Percentiles rank a stretch among this genome's conserved stretches.
phyloP scores from a whole-genome alignment of 1,140 invertebrate genomes.

The Drosophila nannoptera region DNA sequence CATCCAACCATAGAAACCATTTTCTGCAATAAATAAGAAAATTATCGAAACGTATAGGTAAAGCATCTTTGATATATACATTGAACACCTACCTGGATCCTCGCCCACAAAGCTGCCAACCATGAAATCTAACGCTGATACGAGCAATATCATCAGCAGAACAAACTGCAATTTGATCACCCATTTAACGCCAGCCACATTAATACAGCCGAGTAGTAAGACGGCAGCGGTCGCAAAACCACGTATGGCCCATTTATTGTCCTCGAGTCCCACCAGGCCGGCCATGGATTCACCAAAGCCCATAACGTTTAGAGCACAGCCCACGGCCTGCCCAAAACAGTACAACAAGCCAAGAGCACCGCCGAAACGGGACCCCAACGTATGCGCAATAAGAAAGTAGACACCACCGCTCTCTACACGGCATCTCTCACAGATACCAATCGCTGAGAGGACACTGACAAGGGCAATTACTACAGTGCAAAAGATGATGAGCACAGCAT shows the following conservation, averaged over 20 bases:
- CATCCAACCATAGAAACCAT: conserved; percentile 92
- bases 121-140: conserved; percentile 93
- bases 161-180: conserved; percentile 94
- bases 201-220: conserved; percentile 90
- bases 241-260: conserved; percentile 87
- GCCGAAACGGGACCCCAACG: conserved; percentile 94
- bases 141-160: conserved; percentile 88
- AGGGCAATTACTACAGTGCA: conserved; percentile 91
- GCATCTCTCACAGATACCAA: conserved; percentile 97
- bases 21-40: conserved; percentile 80
- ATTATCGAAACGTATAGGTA: background rate
- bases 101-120: conserved; percentile 90
- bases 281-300: conserved; percentile 98
- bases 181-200: conserved; percentile 95
- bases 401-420: conserved; percentile 96
- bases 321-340: conserved; percentile 98
- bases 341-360: conserved; percentile 95
- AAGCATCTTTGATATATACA: conserved; percentile 7
- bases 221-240: conserved; percentile 90
- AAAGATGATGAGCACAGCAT: conserved; percentile 92
- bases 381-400: conserved; percentile 96
- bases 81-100: conserved; percentile 81
- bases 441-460: conserved; percentile 94
- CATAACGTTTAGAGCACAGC: conserved; percentile 95
- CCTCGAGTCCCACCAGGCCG: conserved; percentile 86